Base-by-base conservation (phyloP, 2,113 vertebrate species). In the Protobothrops flavoviridis region DNA sequence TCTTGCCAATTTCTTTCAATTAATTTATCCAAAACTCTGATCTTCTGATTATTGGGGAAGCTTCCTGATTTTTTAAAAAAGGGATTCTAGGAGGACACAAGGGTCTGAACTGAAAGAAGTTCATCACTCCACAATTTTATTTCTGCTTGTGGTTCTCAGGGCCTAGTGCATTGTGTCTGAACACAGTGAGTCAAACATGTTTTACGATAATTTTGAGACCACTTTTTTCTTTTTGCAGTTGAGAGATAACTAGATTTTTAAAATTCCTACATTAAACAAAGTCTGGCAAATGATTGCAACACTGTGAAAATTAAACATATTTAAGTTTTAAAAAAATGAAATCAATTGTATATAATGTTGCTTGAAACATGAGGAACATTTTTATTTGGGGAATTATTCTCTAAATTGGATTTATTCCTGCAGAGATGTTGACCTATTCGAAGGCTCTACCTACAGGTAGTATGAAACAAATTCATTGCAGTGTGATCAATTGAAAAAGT, bases 371-470 rank as follows among this genome's bases (percentile, higher is more conserved):
- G n/a, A 9, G 20, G 29, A 21, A 90, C 43, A n/a, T 24, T 64
- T 90, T 50, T 15, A 48, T 45, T 61, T 61, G 26, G 10, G 26
- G 59, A 90, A 48, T 29, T 85, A 56, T 86, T 91, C 29, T 39
- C 39, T 50, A 52, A 50, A 15, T 87, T 26, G 24, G 39, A 50
- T 48, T 45, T 5, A 93, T 52, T 92, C 86, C 48, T 89, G 94
- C 15, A 89, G 39, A 89, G 89, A 90, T 2, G 33, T 89, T 39
- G 39, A 94, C 88, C n/a, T 93, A 90, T 93, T 86, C 26, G 53
- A 94, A 94, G 94, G 57, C 1, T 56, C 0, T 94, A 53, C 89
- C 9, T 93, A 29, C 20, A 94, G 87, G 86, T 93, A 93, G 93
- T 93, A 88, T 15, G 43, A 89, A 52, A 50, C 24, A 52, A 97